Evolutionary conservation across 2,113 vertebrate genomes (phyloP), one percentile per base, ranked within the genome.

Genomic region (Cyprinus carpio): DNA sequence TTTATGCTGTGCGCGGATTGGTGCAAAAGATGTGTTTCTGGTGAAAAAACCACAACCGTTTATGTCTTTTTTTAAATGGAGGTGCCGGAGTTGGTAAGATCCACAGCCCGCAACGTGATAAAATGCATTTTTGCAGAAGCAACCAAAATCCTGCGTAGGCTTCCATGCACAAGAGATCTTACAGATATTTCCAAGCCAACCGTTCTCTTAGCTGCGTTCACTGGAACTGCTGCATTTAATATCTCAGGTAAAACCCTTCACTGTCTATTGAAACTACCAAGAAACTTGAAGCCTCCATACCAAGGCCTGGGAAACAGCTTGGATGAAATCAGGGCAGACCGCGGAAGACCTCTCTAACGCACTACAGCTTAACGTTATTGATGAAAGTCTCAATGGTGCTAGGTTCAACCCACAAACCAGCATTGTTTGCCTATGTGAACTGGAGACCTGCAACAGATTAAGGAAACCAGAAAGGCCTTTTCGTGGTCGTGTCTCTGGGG

Each of bases 11-110:
- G 1, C 25, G 65, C 25, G n/a, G 83, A 87, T 20, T 84, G 80
- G 83, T 84, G 74, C 43, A 82, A 23, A n/a, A 40, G 34, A 51
- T 76, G 46, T 20, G 37, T 40, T 23, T 54, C 78, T 8, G 72
- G 60, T 83, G 80, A n/a, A 46, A 31, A 80, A 69, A 15, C 65
- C 85, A 43, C 62, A 89, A 8, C 82, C n/a, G 23, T 88, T 87
- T 62, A 64, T 86, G 15, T 87, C n/a, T 71, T 58, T 87, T 85
- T 76, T 56, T 89, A 3, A 80, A 79, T 43, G 86, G 86, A 69
- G 81, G 81, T 60, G 88, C 86, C 6, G 86, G 86, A 46, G 81
- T 80, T 25, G 88, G 84, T 10, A 89, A 89, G 31, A n/a, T n/a
- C 85, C 83, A 16, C 88, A n/a, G n/a, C n/a, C n/a, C n/a, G n/a